These are phyloP conservation scores for Leuciscus waleckii DNA, from an alignment of 2,797 vertebrate species.

Conservation along the genomic window DNA sequence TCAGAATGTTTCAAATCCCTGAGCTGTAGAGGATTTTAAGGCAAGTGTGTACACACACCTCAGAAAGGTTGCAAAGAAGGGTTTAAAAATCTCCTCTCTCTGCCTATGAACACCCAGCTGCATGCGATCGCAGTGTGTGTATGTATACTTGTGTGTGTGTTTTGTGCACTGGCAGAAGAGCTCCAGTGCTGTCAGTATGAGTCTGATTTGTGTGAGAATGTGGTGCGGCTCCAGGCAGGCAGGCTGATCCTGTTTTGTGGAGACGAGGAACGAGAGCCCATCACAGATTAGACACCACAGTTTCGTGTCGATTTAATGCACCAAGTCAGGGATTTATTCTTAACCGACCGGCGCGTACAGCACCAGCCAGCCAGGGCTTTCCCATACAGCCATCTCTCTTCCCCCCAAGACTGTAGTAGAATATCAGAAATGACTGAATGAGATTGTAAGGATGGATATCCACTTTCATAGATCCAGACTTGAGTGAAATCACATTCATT, in stretches of 20 bases:
- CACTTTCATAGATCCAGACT: slow-evolving; percentile 10
- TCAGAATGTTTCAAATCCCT: slow-evolving; percentile 36
- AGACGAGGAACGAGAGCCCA: slow-evolving; percentile 78
- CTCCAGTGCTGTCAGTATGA: slow-evolving; percentile 77
- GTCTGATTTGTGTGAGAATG: slow-evolving; percentile 77
- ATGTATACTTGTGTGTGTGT: slow-evolving; percentile 48
- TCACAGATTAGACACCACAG: slow-evolving; percentile 84
- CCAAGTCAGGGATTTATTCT: slow-evolving; percentile 81
- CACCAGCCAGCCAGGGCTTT: slow-evolving; percentile 71
- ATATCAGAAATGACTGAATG: slow-evolving; percentile 36
- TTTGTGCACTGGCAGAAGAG: slow-evolving; percentile 64
- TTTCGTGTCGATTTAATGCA: slow-evolving; percentile 82
- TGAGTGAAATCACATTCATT: slow-evolving; percentile 1
- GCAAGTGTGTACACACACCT: slow-evolving; percentile 32
- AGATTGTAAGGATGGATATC: slow-evolving; percentile 21
- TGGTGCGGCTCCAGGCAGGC: slow-evolving; percentile 78
- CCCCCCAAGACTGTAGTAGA: slow-evolving; percentile 45
- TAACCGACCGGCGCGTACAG: slow-evolving; percentile 62
- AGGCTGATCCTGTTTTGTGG: slow-evolving; percentile 82
- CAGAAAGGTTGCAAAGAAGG: slow-evolving; percentile 43
- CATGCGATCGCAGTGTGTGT: slow-evolving; percentile 49
- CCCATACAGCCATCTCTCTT: slow-evolving; percentile 64
- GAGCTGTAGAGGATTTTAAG: slow-evolving; percentile 27
- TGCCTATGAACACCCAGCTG: slow-evolving; percentile 50
- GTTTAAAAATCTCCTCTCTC: slow-evolving; percentile 46